These are phyloP conservation scores for Pherbina coryleti DNA, from an alignment of 2,888 invertebrate species.

Conservation along the genomic window DNA sequence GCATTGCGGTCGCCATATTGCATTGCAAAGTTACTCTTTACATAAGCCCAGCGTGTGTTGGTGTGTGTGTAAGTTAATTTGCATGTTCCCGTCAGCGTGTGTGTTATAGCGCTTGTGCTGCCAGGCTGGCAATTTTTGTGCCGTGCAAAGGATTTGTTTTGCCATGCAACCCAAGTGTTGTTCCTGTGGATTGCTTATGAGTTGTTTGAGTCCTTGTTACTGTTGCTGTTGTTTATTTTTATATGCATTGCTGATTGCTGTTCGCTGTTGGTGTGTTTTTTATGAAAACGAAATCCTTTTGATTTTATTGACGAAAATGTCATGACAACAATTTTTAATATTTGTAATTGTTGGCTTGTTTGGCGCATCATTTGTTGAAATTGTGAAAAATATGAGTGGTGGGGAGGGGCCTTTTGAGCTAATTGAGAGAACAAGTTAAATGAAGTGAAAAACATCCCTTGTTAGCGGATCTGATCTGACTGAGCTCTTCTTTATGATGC, in stretches of 20 bases:
- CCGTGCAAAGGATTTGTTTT: slow-evolving; percentile 17
- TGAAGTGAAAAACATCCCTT: too few species aligned
- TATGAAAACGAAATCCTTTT: neutral
- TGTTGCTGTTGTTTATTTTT: neutral
- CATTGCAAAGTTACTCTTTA: slow-evolving; percentile 52
- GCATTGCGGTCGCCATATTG: slow-evolving; percentile 67
- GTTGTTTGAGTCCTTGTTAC: neutral
- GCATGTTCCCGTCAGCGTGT: neutral
- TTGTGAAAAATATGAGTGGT: too few species aligned
- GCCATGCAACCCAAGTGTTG: neutral
- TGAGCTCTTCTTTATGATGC: too few species aligned
- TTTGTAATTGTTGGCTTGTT: neutral
- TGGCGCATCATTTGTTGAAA: too few species aligned
- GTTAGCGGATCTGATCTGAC: too few species aligned
- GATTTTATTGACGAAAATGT: neutral
- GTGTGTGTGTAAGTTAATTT: too few species aligned
- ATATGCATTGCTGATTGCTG: neutral
- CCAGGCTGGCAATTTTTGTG: neutral
- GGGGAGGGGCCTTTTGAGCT: too few species aligned
- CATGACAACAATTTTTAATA: slow-evolving; percentile 1
- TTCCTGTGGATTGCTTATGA: slow-evolving; percentile 5
- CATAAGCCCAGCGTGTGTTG: neutral
- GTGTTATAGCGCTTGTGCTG: neutral
- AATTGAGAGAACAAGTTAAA: too few species aligned
- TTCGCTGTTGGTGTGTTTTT: too few species aligned